Evolutionary conservation across 1,140 invertebrate genomes (phyloP).

Genomic region (Diachasma alloeum): DNA sequence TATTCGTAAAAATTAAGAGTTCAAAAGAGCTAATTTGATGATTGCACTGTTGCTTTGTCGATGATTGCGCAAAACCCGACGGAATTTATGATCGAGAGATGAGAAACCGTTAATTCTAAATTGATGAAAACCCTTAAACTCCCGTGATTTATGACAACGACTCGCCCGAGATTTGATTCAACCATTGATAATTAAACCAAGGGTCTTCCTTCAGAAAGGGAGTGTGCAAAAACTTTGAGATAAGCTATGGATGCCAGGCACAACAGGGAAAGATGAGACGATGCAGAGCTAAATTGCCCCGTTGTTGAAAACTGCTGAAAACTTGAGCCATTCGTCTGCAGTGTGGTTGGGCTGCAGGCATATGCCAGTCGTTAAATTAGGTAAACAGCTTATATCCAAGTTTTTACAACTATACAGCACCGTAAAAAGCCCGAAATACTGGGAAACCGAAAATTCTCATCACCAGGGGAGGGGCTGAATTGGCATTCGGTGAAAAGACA

Average conservation of each 20-base stretch:
- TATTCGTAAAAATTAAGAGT: too few relatives aligned
- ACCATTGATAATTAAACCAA: constrained; percentile 62
- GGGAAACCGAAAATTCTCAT: not conserved
- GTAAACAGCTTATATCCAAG: not conserved
- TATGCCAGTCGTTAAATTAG: not conserved
- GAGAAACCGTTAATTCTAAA: too few relatives aligned
- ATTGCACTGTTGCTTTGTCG: too few relatives aligned
- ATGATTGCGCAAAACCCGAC: too few relatives aligned
- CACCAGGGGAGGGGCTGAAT: not conserved
- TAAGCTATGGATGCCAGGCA: not conserved
- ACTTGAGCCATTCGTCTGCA: constrained; percentile 47
- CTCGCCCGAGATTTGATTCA: constrained; percentile 45
- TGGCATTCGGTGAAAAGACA: constrained; percentile 2
- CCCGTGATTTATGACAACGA: not conserved
- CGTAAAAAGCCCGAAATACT: not conserved
- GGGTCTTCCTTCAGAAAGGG: constrained; percentile 19
- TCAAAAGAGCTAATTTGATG: too few relatives aligned
- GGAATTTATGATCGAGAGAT: too few relatives aligned
- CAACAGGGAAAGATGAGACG: constrained; percentile 5
- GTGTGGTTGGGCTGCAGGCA: not conserved
- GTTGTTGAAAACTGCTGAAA: constrained; percentile 41
- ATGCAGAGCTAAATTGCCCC: constrained; percentile 47
- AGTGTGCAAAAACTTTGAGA: constrained; percentile 39
- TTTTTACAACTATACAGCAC: not conserved
- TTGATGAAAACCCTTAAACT: not conserved